phyloP scores from a whole-genome alignment of 2,797 vertebrate species.

The Hoplostethus mediterraneus region DNA sequence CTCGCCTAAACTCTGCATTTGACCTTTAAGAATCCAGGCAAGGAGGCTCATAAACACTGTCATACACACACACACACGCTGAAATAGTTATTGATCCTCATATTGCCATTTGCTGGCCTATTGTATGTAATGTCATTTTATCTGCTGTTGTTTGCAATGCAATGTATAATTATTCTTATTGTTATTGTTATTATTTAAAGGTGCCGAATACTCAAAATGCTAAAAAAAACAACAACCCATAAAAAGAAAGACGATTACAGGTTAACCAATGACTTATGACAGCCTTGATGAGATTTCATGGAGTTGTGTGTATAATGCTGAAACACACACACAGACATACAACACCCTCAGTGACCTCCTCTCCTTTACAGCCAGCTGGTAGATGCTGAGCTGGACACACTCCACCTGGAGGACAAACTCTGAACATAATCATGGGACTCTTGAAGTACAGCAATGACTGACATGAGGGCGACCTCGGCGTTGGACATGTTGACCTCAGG shows the following conservation, averaged over 20 bases:
- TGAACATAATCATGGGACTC: conserved; percentile 1
- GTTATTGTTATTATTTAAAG: too few species aligned
- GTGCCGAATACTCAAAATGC: too few species aligned
- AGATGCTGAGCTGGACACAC: conserved; percentile 10
- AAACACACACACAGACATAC: conserved; percentile 6
- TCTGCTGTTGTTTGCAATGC: too few species aligned
- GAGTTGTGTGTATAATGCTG: not conserved
- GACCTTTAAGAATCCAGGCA: conserved; percentile 43
- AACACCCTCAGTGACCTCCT: not conserved
- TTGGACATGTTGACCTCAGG: not conserved
- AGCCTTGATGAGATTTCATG: conserved; percentile 19
- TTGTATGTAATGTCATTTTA: too few species aligned
- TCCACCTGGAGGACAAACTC: not conserved
- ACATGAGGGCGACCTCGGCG: not conserved
- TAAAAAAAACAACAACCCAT: not conserved
- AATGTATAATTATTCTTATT: too few species aligned
- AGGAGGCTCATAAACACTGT: not conserved
- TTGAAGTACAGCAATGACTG: not conserved
- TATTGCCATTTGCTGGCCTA: conserved; percentile 2
- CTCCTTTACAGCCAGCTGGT: not conserved
- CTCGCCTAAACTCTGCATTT: conserved; percentile 28
- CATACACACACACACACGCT: not conserved
- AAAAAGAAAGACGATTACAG: not conserved
- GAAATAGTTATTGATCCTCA: conserved; percentile 50
- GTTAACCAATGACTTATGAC: conserved; percentile 5